Conservation (phyloP, 2,797 vertebrate genomes). For the Poeciliopsis turneri region DNA sequence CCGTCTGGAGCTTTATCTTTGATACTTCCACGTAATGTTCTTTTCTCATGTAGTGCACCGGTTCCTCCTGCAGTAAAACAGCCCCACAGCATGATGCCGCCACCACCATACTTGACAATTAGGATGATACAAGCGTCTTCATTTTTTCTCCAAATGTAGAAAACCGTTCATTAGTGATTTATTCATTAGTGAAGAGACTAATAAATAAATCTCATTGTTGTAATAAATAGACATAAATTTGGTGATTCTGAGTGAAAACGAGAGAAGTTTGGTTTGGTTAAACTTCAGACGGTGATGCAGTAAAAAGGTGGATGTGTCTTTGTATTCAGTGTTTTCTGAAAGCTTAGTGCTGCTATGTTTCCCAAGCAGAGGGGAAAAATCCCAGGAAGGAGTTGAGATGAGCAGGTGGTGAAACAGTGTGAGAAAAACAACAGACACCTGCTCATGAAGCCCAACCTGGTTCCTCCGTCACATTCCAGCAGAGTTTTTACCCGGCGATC, state of each 20-base stretch:
- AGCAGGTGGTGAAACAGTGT: slow-evolving; percentile 75
- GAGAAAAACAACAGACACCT: slow-evolving; percentile 82
- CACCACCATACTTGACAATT: not conserved
- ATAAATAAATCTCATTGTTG: not conserved
- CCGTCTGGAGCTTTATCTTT: too few relatives aligned
- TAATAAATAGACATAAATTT: not conserved
- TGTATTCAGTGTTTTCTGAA: not conserved
- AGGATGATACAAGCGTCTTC: too few relatives aligned
- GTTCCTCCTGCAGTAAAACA: not conserved
- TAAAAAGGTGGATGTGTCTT: not conserved
- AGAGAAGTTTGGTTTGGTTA: not conserved
- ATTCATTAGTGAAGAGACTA: not conserved
- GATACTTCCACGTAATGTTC: not conserved
- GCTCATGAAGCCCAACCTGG: slow-evolving; percentile 87
- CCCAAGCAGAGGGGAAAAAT: slow-evolving; percentile 21
- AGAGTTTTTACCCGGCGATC: slow-evolving; percentile 58
- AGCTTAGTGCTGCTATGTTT: slow-evolving; percentile 11
- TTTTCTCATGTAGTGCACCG: not conserved
- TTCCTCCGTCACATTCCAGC: slow-evolving; percentile 81
- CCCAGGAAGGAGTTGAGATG: slow-evolving; percentile 53
- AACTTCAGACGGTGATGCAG: not conserved
- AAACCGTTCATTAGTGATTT: not conserved
- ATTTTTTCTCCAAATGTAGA: not conserved
- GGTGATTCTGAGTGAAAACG: not conserved
- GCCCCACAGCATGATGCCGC: not conserved